Conservation (phyloP, 1,140 invertebrate genomes). For the Lutraria rhynchaena region DNA sequence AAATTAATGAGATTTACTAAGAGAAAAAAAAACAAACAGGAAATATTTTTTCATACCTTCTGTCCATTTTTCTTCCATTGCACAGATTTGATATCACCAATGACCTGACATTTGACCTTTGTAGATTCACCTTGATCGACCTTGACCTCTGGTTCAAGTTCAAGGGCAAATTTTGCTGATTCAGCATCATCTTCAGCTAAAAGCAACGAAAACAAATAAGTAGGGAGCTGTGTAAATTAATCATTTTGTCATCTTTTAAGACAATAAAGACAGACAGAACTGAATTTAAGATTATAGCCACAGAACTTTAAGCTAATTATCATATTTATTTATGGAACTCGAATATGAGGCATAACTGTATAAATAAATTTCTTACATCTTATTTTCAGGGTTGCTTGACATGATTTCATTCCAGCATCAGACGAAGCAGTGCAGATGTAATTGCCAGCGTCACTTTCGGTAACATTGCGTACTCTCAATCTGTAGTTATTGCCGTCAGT, state of each 20-base stretch:
- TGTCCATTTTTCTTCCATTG: slow-evolving; percentile 76
- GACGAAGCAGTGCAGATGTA: slow-evolving; percentile 67
- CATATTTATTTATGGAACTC: slow-evolving; percentile 1
- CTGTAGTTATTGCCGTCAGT: slow-evolving; percentile 59
- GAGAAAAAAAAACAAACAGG: too few relatives aligned
- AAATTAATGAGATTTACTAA: too few relatives aligned
- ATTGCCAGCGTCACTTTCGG: slow-evolving; percentile 67
- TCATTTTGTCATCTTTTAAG: too few relatives aligned
- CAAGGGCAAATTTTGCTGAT: slow-evolving; percentile 66
- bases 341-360: neutral
- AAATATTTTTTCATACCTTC: too few relatives aligned
- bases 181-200: slow-evolving; percentile 11
- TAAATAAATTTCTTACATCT: slow-evolving; percentile 42
- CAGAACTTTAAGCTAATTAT: too few relatives aligned
- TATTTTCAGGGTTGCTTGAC: slow-evolving; percentile 64
- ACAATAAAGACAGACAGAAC: too few relatives aligned
- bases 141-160: slow-evolving; percentile 69
- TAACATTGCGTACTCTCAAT: slow-evolving; percentile 59
- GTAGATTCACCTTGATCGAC: slow-evolving; percentile 68
- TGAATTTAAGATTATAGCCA: too few relatives aligned
- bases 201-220: too few relatives aligned
- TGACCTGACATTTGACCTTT: slow-evolving; percentile 70
- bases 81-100: slow-evolving; percentile 63
- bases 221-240: too few relatives aligned
- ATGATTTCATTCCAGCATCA: slow-evolving; percentile 64